Conservation (phyloP, 2,888 invertebrate species). For the Parnassius apollo region DNA sequence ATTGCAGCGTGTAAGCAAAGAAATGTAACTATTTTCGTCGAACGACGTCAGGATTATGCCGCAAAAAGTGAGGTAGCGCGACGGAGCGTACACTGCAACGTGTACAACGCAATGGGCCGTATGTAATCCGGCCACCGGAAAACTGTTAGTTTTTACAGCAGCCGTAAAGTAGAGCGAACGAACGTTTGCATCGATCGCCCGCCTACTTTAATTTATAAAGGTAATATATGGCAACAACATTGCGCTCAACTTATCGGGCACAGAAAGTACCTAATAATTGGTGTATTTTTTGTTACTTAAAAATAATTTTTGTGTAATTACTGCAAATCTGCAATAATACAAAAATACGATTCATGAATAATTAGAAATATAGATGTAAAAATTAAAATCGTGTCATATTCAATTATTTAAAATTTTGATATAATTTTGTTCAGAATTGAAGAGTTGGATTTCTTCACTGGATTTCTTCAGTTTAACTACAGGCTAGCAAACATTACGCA, state of each 20-base stretch:
- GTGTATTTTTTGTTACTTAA: no score
- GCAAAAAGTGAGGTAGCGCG: slow-evolving; percentile 39
- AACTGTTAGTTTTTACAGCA: slow-evolving; percentile 68
- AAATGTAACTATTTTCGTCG: slow-evolving; percentile 38
- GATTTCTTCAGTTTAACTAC: no score
- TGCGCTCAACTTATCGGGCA: slow-evolving; percentile 6
- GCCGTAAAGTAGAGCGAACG: slow-evolving; percentile 57
- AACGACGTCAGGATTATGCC: slow-evolving; percentile 28
- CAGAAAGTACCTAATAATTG: no score
- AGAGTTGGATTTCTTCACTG: no score
- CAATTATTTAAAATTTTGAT: no score
- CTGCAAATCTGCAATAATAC: no score
- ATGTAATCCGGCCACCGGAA: slow-evolving; percentile 56
- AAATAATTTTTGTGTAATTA: no score
- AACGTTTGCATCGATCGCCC: slow-evolving; percentile 50
- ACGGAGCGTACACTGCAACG: slow-evolving; percentile 41
- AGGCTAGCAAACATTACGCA: no score
- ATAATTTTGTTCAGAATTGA: no score
- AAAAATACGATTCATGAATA: no score
- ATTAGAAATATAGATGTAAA: no score
- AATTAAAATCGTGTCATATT: no score
- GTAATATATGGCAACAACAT: slow-evolving; percentile 37
- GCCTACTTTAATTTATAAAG: slow-evolving; percentile 57
- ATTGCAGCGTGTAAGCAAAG: slow-evolving; percentile 26
- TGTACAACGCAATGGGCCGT: slow-evolving; percentile 56